Conservation (phyloP, 2,797 vertebrate species). For the Rhinella marina region DNA sequence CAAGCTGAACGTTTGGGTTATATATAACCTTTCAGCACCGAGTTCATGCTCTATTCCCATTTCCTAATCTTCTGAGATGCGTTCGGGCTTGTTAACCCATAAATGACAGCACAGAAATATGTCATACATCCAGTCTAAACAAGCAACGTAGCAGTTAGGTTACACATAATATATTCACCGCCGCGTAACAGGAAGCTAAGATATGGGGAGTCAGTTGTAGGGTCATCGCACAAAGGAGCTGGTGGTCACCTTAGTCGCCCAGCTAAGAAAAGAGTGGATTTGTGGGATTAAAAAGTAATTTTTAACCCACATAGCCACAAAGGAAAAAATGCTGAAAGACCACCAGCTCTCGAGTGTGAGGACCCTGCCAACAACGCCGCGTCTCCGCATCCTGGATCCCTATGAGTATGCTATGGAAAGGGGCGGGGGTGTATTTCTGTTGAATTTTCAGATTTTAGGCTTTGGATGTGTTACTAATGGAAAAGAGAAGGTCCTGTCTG, state of each 20-base stretch:
- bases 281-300: background rate
- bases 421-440: background rate
- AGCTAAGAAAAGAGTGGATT: background rate
- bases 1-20: background rate
- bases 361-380: background rate
- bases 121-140: background rate
- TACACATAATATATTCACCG: background rate
- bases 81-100: background rate
- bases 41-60: background rate
- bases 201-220: background rate
- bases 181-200: background rate
- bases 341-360: background rate
- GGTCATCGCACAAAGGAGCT: background rate
- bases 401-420: background rate
- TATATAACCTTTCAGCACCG: background rate
- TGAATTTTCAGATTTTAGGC: background rate
- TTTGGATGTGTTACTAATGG: background rate
- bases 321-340: background rate
- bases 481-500: background rate
- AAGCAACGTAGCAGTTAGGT: background rate
- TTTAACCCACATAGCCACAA: background rate
- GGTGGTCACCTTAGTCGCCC: background rate
- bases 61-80: background rate
- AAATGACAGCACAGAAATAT: constrained; percentile 8
- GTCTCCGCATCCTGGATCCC: background rate